Conservation (phyloP, 2,888 invertebrate species). For the Lamellibrachia satsuma region DNA sequence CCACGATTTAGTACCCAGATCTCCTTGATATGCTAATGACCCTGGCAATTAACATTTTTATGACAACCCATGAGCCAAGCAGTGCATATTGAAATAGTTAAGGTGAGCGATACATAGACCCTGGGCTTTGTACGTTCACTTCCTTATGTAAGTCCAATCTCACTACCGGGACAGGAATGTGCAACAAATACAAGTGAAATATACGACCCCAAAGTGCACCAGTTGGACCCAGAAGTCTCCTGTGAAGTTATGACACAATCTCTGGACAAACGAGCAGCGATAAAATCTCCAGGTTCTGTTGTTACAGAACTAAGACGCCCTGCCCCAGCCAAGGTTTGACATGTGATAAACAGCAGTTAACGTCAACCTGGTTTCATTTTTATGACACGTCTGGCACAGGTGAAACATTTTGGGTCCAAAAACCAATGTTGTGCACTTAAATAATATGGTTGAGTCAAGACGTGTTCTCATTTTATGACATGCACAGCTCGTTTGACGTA, state of each 20-base stretch:
- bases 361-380: background rate
- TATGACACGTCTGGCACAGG: background rate
- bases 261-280: background rate
- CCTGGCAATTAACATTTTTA: conserved; percentile 1
- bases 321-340: conserved; percentile 8
- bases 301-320: background rate
- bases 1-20: background rate
- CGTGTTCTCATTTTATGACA: background rate
- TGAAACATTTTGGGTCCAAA: background rate
- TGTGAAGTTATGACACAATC: background rate
- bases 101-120: too few species aligned
- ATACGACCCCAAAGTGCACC: background rate
- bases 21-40: background rate
- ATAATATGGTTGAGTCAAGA: background rate
- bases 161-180: background rate
- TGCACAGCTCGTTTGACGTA: background rate
- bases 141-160: background rate
- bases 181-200: background rate
- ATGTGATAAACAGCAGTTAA: background rate
- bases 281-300: background rate
- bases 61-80: background rate
- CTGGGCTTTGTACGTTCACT: background rate
- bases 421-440: background rate
- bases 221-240: background rate
- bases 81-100: background rate